Conservation (phyloP, 2,113 vertebrate genomes). For the Cryptomyrus ogoouensis region DNA sequence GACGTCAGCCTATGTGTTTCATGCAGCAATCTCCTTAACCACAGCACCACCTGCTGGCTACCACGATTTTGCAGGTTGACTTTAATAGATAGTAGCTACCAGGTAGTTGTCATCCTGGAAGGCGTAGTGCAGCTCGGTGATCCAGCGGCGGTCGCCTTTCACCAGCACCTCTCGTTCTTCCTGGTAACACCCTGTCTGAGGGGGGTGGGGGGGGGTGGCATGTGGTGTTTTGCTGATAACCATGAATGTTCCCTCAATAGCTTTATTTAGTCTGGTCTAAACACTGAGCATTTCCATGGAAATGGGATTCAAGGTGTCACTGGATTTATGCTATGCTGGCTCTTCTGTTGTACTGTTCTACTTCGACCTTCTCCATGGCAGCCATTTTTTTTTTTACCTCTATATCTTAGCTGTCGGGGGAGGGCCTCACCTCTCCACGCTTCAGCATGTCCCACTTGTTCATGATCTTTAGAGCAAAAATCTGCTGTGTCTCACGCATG, state of each 20-base stretch:
- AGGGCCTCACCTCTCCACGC: constrained; percentile 65
- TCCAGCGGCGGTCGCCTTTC: constrained; percentile 72
- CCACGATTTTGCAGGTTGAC: background rate
- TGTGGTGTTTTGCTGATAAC: background rate
- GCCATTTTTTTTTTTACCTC: background rate
- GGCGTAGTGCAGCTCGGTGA: constrained; percentile 76
- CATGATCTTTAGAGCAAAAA: constrained; percentile 82
- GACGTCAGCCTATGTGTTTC: background rate
- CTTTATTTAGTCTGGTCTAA: background rate
- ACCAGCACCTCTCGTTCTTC: constrained; percentile 78
- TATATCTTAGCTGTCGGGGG: background rate
- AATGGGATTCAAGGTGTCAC: background rate
- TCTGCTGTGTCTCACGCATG: constrained; percentile 64
- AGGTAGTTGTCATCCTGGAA: constrained; percentile 81
- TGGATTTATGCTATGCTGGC: background rate
- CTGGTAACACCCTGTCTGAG: constrained; percentile 73
- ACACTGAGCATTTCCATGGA: background rate
- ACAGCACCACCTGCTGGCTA: background rate
- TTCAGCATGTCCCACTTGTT: constrained; percentile 83
- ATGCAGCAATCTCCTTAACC: background rate
- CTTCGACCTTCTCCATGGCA: background rate
- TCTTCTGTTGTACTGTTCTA: background rate
- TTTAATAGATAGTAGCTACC: constrained; percentile 41
- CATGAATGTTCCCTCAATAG: background rate
- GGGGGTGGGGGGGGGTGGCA: background rate